phyloP scores from a whole-genome alignment of 1,140 invertebrate species.

The Sitophilus oryzae region DNA sequence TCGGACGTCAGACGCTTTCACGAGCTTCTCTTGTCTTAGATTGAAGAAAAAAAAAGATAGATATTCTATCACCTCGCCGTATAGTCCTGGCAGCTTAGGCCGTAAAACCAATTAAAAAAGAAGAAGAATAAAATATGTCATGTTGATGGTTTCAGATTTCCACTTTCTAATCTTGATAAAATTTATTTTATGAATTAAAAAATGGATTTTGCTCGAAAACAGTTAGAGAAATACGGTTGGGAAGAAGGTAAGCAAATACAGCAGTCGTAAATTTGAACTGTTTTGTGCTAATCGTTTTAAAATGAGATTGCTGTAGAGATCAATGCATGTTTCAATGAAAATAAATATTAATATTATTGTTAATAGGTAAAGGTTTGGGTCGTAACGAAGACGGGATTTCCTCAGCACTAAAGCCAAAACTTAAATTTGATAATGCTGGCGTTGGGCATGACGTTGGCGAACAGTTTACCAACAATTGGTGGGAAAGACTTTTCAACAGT shows the following conservation, averaged over 20 bases:
- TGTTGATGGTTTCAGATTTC: not conserved
- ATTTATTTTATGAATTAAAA: constrained; percentile 1
- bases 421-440: constrained; percentile 72
- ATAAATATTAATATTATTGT: constrained; percentile 5
- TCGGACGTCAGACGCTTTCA: too few species aligned
- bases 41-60: too few species aligned
- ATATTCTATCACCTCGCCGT: too few species aligned
- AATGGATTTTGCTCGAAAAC: constrained; percentile 56
- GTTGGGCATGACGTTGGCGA: constrained; percentile 65
- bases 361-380: constrained; percentile 72
- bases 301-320: not conserved
- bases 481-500: constrained; percentile 70
- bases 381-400: constrained; percentile 69
- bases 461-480: constrained; percentile 75
- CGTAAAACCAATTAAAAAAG: too few species aligned
- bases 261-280: not conserved
- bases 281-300: not conserved
- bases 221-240: constrained; percentile 62
- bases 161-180: not conserved
- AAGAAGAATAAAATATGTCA: too few species aligned
- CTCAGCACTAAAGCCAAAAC: constrained; percentile 66
- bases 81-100: too few species aligned
- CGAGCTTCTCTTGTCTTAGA: too few species aligned
- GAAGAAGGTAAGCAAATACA: constrained; percentile 53
- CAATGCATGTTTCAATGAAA: not conserved